Base-by-base conservation (phyloP, 2,888 invertebrate species). In the Macrophya annulata region DNA sequence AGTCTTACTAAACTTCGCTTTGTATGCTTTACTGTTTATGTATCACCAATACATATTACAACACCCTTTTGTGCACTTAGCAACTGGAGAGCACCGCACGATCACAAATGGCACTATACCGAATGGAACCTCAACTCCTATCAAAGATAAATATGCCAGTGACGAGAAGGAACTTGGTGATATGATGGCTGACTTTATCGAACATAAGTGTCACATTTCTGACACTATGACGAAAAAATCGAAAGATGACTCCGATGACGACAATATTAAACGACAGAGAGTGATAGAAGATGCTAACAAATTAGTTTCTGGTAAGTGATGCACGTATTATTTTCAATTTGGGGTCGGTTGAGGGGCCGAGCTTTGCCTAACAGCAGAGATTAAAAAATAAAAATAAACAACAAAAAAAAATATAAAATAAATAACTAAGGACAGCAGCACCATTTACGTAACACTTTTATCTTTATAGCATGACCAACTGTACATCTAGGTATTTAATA, bases 81-180 rank as follows among this genome's bases (percentile, higher is more conserved):
- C 93, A 93, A 93, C 91, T 86, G 92, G 92, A 90, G 92, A 91
- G 92, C 93, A 93, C 91, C 89, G 91, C 90, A 92, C 92, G 88
- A 93, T 93, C 89, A 93, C 93, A 89, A 93, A 93, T 90, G 93
- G 93, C 92, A 93, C 93, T 90, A 91, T 92, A 89, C 91, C 92
- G 91, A 93, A 93, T 90, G 93, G 93, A 90, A 93, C 93, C 89
- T 93, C 93, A 90, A 93, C 93, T 90, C 93, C 93, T 87, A 91
- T 93, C 90, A 93, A 93, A 93, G 91, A 93, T 89, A 93, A 93
- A 91, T 93, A 93, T 88, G 93, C 92, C 88, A 92, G 93, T 86
- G 93, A 93, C 65, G 93, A 93, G 88, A 93, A 93, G 92, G 93
- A 93, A 82, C 90, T 93, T 86, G 90, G 90, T 86, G 93, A 93